Conservation (phyloP, 2,797 vertebrate species). For the Oreochromis mossambicus region DNA sequence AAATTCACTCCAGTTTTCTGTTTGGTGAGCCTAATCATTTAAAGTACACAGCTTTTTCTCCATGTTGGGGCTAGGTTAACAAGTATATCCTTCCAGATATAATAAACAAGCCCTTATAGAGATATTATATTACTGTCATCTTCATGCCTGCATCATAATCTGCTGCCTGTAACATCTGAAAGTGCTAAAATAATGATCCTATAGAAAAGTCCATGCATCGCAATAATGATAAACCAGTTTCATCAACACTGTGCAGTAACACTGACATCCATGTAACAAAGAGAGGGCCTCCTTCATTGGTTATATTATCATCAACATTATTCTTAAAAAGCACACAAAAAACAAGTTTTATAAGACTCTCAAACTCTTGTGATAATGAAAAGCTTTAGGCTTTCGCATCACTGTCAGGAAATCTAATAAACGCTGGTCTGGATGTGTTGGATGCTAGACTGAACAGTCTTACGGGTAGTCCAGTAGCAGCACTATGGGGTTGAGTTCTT, state of each 20-base stretch:
- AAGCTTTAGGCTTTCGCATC: not conserved
- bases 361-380: not conserved
- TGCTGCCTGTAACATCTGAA: not conserved
- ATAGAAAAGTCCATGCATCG: not conserved
- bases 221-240: not conserved
- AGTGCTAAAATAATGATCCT: not conserved
- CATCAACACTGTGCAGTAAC: not conserved
- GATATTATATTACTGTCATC: not conserved
- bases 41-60: not conserved
- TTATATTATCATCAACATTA: not conserved
- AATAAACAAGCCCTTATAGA: not conserved
- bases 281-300: not conserved
- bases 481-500: constrained; percentile 95
- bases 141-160: not conserved
- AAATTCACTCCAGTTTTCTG: not conserved
- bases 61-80: not conserved
- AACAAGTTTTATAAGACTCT: not conserved
- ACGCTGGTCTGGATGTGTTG: not conserved
- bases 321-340: not conserved
- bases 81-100: not conserved
- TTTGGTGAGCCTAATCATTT: not conserved
- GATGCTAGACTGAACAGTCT: constrained; percentile 39
- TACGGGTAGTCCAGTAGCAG: constrained; percentile 94
- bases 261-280: not conserved
- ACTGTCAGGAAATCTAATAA: not conserved